phyloP scores from a whole-genome alignment of 1,140 invertebrate species.

The Triops cancriformis region DNA sequence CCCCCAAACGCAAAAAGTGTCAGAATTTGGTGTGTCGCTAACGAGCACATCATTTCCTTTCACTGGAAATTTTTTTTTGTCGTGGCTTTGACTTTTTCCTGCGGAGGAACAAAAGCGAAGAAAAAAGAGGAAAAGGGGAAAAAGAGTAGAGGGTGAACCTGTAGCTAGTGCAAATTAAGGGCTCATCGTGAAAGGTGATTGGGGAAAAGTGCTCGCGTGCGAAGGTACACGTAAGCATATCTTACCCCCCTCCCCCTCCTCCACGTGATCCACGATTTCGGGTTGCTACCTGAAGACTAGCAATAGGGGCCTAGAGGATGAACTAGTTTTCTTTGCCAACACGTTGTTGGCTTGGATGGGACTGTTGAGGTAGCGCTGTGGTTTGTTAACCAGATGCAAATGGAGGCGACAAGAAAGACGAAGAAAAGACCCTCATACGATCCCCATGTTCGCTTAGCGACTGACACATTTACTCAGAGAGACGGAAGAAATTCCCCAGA shows the following conservation, averaged over 20 bases:
- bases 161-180: not conserved
- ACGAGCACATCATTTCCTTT: not conserved
- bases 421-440: not conserved
- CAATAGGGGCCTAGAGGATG: not conserved
- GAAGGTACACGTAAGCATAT: not conserved
- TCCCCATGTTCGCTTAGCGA: not conserved
- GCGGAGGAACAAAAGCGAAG: no score
- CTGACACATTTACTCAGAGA: not conserved
- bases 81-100: not conserved
- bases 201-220: not conserved
- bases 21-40: not conserved
- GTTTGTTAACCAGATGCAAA: not conserved
- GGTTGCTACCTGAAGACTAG: not conserved
- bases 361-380: not conserved
- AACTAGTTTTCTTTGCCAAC: not conserved
- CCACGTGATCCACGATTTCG: not conserved
- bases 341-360: not conserved
- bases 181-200: not conserved
- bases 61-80: not conserved
- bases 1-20: not conserved
- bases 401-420: not conserved
- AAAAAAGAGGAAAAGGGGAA: not conserved
- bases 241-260: not conserved
- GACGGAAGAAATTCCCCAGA: not conserved
- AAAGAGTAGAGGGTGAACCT: not conserved